phyloP scores from a whole-genome alignment of 1,140 invertebrate species.

The Scaptodrosophila lebanonensis region DNA sequence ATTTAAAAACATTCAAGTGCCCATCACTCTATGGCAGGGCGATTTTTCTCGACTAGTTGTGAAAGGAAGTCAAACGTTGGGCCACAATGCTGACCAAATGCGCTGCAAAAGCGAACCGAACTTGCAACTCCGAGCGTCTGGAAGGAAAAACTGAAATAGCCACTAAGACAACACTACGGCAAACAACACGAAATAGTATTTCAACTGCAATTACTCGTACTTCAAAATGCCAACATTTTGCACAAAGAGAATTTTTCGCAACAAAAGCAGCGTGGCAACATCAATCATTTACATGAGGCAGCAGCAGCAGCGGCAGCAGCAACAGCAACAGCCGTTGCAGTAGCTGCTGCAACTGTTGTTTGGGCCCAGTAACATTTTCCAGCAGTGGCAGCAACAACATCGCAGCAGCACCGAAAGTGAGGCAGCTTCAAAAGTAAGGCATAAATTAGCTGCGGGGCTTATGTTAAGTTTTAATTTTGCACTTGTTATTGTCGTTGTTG shows the following conservation, averaged over 20 bases:
- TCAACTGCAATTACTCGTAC: slow-evolving; percentile 73
- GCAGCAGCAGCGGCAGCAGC: slow-evolving; percentile 5
- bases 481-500: slow-evolving; percentile 35
- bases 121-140: too few species aligned
- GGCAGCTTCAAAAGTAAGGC: slow-evolving; percentile 35
- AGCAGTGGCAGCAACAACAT: too few species aligned
- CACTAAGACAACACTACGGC: slow-evolving; percentile 16
- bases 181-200: slow-evolving; percentile 68
- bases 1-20: slow-evolving; percentile 63
- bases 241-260: slow-evolving; percentile 69
- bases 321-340: slow-evolving; percentile 18
- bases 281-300: slow-evolving; percentile 40
- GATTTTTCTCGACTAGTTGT: slow-evolving; percentile 57
- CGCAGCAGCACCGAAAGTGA: too few species aligned
- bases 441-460: slow-evolving; percentile 59
- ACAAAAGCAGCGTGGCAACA: too few species aligned
- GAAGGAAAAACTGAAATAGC: slow-evolving; percentile 4
- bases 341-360: background rate
- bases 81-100: slow-evolving; percentile 46
- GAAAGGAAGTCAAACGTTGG: slow-evolving; percentile 59
- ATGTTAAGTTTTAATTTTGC: slow-evolving; percentile 54
- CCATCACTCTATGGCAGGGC: slow-evolving; percentile 54
- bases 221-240: slow-evolving; percentile 71
- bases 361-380: too few species aligned
- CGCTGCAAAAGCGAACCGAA: slow-evolving; percentile 13